Percentiles rank a stretch among this genome's conserved stretches.
Evolutionary conservation across 92 coral and sea anemone genomes (phyloP).

Genomic region (Hydrozoanthus gracilis): DNA sequence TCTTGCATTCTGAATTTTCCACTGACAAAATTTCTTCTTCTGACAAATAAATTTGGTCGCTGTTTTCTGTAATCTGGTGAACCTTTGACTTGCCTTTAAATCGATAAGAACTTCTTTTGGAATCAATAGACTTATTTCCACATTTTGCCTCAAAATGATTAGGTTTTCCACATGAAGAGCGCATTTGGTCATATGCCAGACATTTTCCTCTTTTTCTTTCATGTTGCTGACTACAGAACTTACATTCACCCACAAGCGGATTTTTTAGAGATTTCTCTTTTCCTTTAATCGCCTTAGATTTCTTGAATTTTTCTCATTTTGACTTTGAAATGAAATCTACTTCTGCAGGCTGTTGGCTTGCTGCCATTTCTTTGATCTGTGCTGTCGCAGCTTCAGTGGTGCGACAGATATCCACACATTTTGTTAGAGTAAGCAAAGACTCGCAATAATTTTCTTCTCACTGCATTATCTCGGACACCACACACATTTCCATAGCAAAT

Average conservation of each 20-base stretch:
- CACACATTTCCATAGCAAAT: constrained; percentile 28
- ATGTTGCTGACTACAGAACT: background rate
- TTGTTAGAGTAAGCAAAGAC: constrained; percentile 43
- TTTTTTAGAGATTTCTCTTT: too few relatives aligned
- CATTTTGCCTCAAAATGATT: constrained; percentile 23
- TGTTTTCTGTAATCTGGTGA: background rate
- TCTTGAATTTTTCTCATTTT: background rate
- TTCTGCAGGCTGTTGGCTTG: too few relatives aligned
- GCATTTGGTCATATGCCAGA: background rate
- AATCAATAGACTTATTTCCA: constrained; percentile 21
- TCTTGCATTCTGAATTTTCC: too few relatives aligned
- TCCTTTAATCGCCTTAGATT: background rate
- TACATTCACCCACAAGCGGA: background rate
- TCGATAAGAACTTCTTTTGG: too few relatives aligned
- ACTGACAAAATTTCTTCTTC: constrained; percentile 39
- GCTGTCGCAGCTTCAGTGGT: constrained; percentile 45
- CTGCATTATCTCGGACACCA: constrained; percentile 40
- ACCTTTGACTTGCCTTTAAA: constrained; percentile 25
- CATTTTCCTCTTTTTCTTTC: background rate
- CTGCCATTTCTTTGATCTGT: constrained; percentile 38
- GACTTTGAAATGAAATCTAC: background rate
- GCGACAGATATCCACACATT: constrained; percentile 53
- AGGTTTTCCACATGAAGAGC: background rate
- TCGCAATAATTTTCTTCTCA: constrained; percentile 50
- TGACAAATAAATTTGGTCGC: background rate